These are phyloP conservation scores for Mimas tiliae DNA, from an alignment of 2,888 invertebrate genomes.

Conservation along the genomic window DNA sequence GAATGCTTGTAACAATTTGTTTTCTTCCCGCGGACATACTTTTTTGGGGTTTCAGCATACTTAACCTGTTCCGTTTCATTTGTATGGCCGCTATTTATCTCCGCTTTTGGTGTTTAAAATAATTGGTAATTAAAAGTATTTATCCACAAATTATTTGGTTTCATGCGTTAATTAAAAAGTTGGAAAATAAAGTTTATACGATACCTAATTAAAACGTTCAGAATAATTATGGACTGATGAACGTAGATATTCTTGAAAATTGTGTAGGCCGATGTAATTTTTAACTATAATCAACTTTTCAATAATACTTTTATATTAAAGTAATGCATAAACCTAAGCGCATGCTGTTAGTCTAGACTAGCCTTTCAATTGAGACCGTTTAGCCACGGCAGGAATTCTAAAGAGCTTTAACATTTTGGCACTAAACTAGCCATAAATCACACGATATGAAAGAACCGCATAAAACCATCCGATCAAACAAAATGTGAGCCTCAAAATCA, in stretches of 20 bases:
- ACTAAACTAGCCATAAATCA: not conserved
- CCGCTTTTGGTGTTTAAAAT: not conserved
- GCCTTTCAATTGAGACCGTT: not conserved
- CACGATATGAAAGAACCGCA: not conserved
- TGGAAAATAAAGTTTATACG: too few species aligned
- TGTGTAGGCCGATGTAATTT: too few species aligned
- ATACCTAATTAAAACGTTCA: too few species aligned
- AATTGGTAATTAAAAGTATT: constrained; percentile 10
- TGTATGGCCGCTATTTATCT: constrained; percentile 38
- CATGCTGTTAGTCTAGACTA: not conserved
- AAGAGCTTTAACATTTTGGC: too few species aligned
- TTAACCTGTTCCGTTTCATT: constrained; percentile 44
- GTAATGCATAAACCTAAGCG: not conserved
- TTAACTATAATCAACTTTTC: too few species aligned
- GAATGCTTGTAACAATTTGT: constrained; percentile 74
- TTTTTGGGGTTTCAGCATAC: constrained; percentile 62
- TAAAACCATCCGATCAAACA: not conserved
- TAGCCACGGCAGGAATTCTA: too few species aligned
- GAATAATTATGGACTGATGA: too few species aligned
- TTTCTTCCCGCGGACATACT: constrained; percentile 68
- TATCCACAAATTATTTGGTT: not conserved
- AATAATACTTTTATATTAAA: too few species aligned
- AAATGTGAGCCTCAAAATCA: too few species aligned
- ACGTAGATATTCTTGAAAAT: too few species aligned
- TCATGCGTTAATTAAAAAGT: not conserved